phyloP scores from a whole-genome alignment of 2,113 vertebrate genomes.

The Acrocephalus kingi region DNA sequence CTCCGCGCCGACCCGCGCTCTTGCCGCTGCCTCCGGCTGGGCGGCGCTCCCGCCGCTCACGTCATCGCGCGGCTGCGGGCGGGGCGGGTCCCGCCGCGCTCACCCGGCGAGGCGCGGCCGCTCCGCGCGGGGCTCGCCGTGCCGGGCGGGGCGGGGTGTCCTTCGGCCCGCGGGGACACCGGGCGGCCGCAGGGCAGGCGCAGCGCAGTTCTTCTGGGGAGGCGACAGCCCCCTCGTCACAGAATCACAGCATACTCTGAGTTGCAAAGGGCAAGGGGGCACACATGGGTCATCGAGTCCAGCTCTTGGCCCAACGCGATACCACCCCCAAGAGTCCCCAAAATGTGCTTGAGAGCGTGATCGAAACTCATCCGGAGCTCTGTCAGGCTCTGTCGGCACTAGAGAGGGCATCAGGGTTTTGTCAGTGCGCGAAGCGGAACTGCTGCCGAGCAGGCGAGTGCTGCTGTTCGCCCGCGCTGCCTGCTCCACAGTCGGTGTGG shows the following conservation, averaged over 20 bases:
- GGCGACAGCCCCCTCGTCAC: neutral
- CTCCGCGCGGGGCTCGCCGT: neutral
- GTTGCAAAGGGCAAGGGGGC: no score
- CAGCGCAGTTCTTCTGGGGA: fast-evolving
- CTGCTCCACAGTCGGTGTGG: fast-evolving
- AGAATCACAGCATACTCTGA: neutral
- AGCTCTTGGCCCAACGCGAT: neutral
- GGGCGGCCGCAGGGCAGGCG: fast-evolving
- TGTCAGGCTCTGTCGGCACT: neutral
- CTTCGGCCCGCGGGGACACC: fast-evolving
- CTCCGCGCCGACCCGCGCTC: neutral
- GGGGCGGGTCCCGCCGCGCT: no score
- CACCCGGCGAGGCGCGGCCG: neutral
- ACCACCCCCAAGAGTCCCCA: neutral
- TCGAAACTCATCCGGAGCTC: neutral
- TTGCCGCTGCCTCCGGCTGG: neutral
- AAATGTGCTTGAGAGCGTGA: no score
- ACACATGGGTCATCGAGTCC: neutral
- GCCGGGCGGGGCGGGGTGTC: no score
- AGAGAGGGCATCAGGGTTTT: neutral
- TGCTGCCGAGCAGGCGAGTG: fast-evolving
- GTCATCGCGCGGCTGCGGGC: neutral
- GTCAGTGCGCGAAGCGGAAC: neutral
- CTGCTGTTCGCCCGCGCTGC: neutral
- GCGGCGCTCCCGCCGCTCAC: neutral